A percentile compares a stretch with the other conserved stretches of the same genome.
Evolutionary conservation across 2,888 invertebrate genomes (phyloP).

Genomic region (Latrodectus elegans): DNA sequence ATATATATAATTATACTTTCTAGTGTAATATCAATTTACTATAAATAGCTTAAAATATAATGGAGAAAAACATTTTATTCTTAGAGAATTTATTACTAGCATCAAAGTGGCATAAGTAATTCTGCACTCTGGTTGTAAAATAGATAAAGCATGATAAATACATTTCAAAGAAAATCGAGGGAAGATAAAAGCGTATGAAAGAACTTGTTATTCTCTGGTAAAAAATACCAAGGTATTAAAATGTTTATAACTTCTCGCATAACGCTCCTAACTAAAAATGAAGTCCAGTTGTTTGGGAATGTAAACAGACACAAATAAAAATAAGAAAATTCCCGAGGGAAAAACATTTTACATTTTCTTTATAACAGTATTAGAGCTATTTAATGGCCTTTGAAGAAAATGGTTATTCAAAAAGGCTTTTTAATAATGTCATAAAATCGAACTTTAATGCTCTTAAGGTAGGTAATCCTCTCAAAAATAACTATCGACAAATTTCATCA

Average conservation of each 20-base stretch:
- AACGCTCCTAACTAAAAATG: neutral
- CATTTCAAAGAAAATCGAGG: neutral
- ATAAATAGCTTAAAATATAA: too few relatives aligned
- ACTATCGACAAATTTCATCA: constrained; percentile 25
- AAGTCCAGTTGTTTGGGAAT: neutral
- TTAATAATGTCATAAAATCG: constrained; percentile 52
- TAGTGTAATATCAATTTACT: too few relatives aligned
- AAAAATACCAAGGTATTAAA: neutral
- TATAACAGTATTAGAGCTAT: constrained; percentile 41
- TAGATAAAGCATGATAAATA: neutral
- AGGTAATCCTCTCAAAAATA: constrained; percentile 29
- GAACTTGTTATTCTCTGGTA: neutral
- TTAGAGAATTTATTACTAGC: too few relatives aligned
- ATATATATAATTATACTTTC: too few relatives aligned
- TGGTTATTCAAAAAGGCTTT: constrained; percentile 34
- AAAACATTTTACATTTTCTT: constrained; percentile 27
- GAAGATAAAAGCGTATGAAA: neutral
- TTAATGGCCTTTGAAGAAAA: constrained; percentile 47
- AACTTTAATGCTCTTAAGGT: constrained; percentile 37
- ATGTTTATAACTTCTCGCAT: neutral
- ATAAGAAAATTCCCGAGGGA: neutral
- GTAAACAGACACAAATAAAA: constrained; percentile 20
- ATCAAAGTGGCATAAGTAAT: neutral
- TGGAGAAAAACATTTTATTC: too few relatives aligned
- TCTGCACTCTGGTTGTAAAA: neutral